A percentile compares a stretch with the other conserved stretches of the same genome.
phyloP scores from a whole-genome alignment of 2,113 vertebrate species.

The Notarius quadriscutis region DNA sequence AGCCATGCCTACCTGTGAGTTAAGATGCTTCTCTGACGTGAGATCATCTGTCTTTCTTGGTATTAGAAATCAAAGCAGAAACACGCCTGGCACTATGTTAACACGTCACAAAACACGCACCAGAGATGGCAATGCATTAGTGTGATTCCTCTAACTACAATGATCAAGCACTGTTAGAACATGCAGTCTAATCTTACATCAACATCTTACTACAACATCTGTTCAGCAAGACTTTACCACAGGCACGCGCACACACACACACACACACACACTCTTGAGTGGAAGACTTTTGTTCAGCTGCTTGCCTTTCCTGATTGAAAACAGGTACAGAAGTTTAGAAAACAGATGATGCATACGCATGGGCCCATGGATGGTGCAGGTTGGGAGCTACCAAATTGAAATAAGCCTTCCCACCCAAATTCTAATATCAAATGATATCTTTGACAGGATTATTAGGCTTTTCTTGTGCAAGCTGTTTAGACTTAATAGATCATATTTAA shows the following conservation, averaged over 20 bases:
- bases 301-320: not conserved
- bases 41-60: constrained; percentile 40
- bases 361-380: not conserved
- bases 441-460: not conserved
- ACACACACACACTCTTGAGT: constrained; percentile 9
- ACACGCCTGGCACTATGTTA: constrained; percentile 53
- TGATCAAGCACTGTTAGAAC: constrained; percentile 70
- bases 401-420: not conserved
- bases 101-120: constrained; percentile 67
- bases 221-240: constrained; percentile 55
- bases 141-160: constrained; percentile 65
- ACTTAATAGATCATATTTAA: not conserved
- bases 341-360: not conserved
- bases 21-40: constrained; percentile 46
- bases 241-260: constrained; percentile 50
- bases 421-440: not conserved
- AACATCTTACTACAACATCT: constrained; percentile 31
- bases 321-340: not conserved
- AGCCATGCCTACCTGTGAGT: constrained; percentile 30
- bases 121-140: constrained; percentile 61
- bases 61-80: constrained; percentile 65
- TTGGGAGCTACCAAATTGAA: not conserved
- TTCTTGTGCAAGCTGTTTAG: not conserved
- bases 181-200: constrained; percentile 42
- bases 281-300: not conserved